Evolutionary conservation across 2,797 vertebrate genomes (phyloP).

Genomic region (Chelonia mydas): DNA sequence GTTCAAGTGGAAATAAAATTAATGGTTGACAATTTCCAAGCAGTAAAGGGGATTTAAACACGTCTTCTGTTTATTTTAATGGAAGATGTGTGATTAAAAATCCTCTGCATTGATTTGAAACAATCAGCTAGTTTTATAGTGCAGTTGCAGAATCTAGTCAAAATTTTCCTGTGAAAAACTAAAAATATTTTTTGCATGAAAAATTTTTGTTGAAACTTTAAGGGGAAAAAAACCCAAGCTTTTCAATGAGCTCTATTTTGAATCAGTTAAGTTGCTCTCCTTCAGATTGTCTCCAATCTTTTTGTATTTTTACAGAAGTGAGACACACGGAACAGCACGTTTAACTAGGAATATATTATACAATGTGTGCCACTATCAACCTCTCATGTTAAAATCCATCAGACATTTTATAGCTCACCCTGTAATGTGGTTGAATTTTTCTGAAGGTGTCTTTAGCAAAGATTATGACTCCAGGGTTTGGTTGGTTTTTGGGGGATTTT

Average conservation of each 20-base stretch:
- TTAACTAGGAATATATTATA: not conserved
- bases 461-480: not conserved
- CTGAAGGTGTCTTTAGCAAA: not conserved
- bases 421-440: not conserved
- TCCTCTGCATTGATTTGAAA: not conserved
- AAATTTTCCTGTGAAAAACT: not conserved
- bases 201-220: not conserved
- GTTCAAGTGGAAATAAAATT: slow-evolving; percentile 17
- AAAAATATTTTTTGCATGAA: not conserved
- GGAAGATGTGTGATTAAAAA: not conserved
- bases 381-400: not conserved
- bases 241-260: not conserved
- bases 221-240: not conserved
- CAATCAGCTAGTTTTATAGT: not conserved
- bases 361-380: not conserved
- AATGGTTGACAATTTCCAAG: not conserved
- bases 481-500: not conserved
- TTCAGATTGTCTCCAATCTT: not conserved
- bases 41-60: not conserved
- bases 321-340: not conserved
- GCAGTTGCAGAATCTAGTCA: not conserved
- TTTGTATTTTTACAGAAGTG: not conserved
- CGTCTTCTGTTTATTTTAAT: not conserved
- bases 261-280: not conserved
- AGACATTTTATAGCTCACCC: not conserved